Evolutionary conservation across 2,888 invertebrate species (phyloP).

Genomic region (Phalera bucephala): DNA sequence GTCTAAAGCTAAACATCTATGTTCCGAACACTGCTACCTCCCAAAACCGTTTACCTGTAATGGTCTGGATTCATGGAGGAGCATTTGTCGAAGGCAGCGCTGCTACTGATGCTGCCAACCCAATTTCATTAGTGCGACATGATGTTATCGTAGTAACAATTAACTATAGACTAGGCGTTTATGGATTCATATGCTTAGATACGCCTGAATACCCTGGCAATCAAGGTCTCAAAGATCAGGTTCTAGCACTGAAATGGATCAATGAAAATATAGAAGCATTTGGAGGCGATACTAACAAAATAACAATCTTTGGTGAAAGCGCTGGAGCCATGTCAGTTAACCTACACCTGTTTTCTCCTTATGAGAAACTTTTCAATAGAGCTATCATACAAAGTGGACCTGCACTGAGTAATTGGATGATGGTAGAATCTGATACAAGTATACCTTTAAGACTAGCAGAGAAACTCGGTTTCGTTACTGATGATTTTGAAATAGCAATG

Average conservation of each 20-base stretch:
- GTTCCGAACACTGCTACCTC: constrained; percentile 25
- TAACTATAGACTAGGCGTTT: constrained; percentile 42
- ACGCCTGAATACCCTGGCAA: constrained; percentile 42
- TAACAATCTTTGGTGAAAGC: constrained; percentile 41
- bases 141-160: constrained; percentile 37
- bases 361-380: constrained; percentile 34
- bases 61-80: constrained; percentile 29
- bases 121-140: constrained; percentile 25
- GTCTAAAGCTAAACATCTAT: constrained; percentile 28
- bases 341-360: constrained; percentile 30
- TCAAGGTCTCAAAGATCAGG: constrained; percentile 45
- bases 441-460: constrained; percentile 32
- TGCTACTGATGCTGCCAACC: constrained; percentile 24
- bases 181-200: constrained; percentile 41
- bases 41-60: constrained; percentile 19
- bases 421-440: constrained; percentile 22
- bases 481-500: constrained; percentile 30
- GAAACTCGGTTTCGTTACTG: constrained; percentile 34
- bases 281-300: constrained; percentile 33
- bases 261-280: constrained; percentile 40
- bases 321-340: constrained; percentile 36
- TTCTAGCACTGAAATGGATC: constrained; percentile 40
- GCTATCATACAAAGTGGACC: constrained; percentile 42
- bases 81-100: constrained; percentile 11
- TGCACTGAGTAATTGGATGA: constrained; percentile 17